Percentiles rank a stretch among this genome's conserved stretches.
phyloP scores from a whole-genome alignment of 2,113 vertebrate species.

The Lichenostomus cassidix region DNA sequence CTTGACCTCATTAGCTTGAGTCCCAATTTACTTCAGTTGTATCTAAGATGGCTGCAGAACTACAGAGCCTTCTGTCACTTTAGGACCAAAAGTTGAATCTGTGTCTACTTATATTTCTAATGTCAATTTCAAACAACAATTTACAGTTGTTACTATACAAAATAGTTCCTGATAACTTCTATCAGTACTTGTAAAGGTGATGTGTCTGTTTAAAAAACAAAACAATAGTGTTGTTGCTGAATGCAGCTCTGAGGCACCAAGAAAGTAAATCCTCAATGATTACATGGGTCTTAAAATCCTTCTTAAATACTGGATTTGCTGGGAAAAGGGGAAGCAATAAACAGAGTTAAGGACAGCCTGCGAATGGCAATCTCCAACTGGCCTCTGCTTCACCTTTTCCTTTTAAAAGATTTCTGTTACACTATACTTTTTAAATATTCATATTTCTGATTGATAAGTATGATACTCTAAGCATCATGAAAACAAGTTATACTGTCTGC shows the following conservation, averaged over 20 bases:
- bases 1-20: background rate
- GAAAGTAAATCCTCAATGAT: conserved; percentile 37
- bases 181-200: background rate
- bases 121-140: background rate
- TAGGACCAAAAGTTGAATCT: background rate
- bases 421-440: background rate
- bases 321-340: conserved; percentile 22
- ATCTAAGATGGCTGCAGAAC: background rate
- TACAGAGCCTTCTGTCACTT: background rate
- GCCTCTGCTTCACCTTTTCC: conserved; percentile 1
- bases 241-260: background rate
- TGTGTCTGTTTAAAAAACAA: background rate
- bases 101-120: background rate
- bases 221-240: background rate
- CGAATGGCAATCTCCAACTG: background rate
- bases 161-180: background rate
- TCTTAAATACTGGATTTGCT: conserved; percentile 51
- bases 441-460: background rate
- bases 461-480: background rate
- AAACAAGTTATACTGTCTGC: background rate
- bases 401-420: background rate
- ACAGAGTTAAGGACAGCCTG: background rate
- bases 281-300: conserved; percentile 40
- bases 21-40: background rate
- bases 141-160: background rate